These are phyloP conservation scores for Hemibagrus wyckioides DNA, from an alignment of 2,113 vertebrate species.

Conservation along the genomic window DNA sequence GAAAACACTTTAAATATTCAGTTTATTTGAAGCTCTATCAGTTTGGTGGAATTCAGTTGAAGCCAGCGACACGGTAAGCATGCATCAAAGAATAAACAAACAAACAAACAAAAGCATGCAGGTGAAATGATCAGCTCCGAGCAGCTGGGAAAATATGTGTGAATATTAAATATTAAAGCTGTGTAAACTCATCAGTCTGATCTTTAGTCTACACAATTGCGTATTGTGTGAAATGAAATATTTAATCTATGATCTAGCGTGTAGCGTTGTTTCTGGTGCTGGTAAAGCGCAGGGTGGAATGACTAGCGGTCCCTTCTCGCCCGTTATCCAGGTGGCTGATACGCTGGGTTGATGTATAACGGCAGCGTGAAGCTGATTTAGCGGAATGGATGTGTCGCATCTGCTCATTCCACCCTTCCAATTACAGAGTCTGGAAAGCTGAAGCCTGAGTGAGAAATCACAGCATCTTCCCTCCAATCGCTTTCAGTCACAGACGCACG, in stretches of 20 bases:
- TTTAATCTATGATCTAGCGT: neutral
- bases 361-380: slow-evolving; percentile 69
- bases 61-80: neutral
- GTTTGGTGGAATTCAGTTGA: neutral
- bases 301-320: neutral
- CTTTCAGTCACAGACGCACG: slow-evolving; percentile 50
- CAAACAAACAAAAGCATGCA: neutral
- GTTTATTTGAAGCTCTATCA: neutral
- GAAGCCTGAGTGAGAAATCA: slow-evolving; percentile 48
- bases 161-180: neutral
- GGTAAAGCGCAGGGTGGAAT: neutral
- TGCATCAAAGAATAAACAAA: neutral
- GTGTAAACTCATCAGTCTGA: neutral
- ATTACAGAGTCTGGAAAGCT: slow-evolving; percentile 53
- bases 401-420: slow-evolving; percentile 66
- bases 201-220: neutral
- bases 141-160: neutral
- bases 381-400: slow-evolving; percentile 64
- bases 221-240: neutral
- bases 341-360: slow-evolving; percentile 59
- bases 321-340: slow-evolving; percentile 51
- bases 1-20: neutral
- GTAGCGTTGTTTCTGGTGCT: neutral
- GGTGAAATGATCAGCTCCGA: neutral
- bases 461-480: slow-evolving; percentile 61